These are phyloP conservation scores for Tiliqua scincoides DNA, from an alignment of 2,113 vertebrate genomes.

Conservation along the genomic window DNA sequence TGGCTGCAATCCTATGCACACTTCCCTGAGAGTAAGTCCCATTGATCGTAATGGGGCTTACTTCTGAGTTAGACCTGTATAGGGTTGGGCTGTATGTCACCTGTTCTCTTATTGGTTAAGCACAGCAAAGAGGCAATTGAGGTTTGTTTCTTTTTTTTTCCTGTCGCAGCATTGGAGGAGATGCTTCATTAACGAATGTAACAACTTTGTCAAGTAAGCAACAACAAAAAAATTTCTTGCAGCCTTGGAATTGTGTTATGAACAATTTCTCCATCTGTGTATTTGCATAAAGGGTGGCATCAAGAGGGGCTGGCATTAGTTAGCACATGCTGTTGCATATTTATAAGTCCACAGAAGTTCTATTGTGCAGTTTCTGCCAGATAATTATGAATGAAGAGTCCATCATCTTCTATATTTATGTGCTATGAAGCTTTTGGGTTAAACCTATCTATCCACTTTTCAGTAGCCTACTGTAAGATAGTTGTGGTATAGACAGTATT, in stretches of 20 bases:
- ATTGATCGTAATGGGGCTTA: too few species aligned
- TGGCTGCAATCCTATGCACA: too few species aligned
- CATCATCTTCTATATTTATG: fast-evolving
- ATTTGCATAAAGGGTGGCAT: neutral
- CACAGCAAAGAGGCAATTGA: constrained; percentile 10
- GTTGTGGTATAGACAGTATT: neutral
- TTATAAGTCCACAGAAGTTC: neutral
- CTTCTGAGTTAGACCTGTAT: too few species aligned
- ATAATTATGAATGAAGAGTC: neutral
- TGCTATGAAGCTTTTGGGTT: neutral
- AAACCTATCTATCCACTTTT: neutral
- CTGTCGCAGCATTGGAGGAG: constrained; percentile 86
- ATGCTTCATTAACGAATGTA: constrained; percentile 77
- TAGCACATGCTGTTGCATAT: constrained; percentile 8
- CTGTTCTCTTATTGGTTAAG: neutral
- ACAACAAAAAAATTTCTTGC: constrained; percentile 18
- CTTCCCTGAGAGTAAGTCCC: too few species aligned
- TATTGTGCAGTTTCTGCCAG: neutral
- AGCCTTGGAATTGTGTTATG: neutral
- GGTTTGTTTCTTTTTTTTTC: constrained; percentile 35
- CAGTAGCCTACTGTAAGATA: neutral
- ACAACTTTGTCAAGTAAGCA: constrained; percentile 94
- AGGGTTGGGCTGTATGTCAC: too few species aligned
- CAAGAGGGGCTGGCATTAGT: neutral
- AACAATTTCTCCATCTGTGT: constrained; percentile 3